Evolutionary conservation across 2,797 vertebrate species (phyloP).

Genomic region (Linurgus olivaceus): DNA sequence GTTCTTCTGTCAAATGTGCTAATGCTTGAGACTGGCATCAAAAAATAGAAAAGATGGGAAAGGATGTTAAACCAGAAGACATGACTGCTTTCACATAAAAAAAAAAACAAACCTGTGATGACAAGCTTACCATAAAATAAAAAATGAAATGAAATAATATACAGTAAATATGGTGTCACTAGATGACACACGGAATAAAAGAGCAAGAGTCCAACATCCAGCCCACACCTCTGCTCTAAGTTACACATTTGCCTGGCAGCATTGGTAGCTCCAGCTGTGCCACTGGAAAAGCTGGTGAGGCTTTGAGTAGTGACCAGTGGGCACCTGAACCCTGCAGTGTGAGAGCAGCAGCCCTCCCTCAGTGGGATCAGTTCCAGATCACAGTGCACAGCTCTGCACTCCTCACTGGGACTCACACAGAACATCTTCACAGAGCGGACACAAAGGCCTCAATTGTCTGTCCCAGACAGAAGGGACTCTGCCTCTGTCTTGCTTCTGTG

Average conservation of each 20-base stretch:
- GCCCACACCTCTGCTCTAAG: not conserved
- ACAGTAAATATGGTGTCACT: not conserved
- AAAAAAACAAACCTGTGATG: not conserved
- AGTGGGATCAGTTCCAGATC: not conserved
- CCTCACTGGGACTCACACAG: fast-evolving
- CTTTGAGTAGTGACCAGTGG: not conserved
- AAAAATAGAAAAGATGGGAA: not conserved
- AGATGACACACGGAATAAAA: not conserved
- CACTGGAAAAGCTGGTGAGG: not conserved
- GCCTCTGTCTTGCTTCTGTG: not conserved
- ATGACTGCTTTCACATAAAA: not conserved
- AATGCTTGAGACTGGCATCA: not conserved
- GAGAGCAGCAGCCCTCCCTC: not conserved
- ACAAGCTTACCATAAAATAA: not conserved
- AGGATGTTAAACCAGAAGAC: not conserved
- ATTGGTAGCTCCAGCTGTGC: not conserved
- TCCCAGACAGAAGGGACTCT: not conserved
- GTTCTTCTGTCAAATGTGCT: not conserved
- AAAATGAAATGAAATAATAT: not conserved
- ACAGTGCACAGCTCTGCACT: not conserved
- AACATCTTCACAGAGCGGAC: not conserved
- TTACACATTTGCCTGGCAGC: not conserved
- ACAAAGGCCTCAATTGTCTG: not conserved
- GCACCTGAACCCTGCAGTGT: fast-evolving
- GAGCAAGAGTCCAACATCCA: not conserved